A percentile compares a stretch with the other conserved stretches of the same genome.
phyloP scores from a whole-genome alignment of 2,888 invertebrate genomes.

The Clanis bilineata region DNA sequence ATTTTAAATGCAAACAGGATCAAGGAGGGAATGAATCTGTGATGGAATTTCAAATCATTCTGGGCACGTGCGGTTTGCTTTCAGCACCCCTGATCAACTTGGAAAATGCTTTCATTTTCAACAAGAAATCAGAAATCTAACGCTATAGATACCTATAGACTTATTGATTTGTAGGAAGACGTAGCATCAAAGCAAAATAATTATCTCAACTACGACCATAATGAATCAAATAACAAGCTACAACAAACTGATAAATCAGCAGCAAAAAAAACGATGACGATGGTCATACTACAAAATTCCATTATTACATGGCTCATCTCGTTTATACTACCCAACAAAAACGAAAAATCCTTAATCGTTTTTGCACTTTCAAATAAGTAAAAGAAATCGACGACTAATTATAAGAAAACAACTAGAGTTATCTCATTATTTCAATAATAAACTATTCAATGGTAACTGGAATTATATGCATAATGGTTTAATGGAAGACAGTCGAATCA shows the following conservation, averaged over 20 bases:
- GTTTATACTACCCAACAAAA: too few species aligned
- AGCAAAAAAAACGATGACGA: background rate
- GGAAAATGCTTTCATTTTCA: background rate
- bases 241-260: background rate
- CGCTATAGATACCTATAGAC: background rate
- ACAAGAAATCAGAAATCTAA: background rate
- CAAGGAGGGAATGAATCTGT: conserved; percentile 38
- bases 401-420: too few species aligned
- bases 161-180: background rate
- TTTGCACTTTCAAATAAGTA: background rate
- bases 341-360: too few species aligned
- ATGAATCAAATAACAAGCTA: background rate
- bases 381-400: too few species aligned
- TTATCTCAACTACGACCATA: background rate
- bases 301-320: too few species aligned
- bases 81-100: conserved; percentile 55
- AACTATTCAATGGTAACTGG: background rate
- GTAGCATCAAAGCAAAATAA: background rate
- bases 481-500: background rate
- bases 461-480: background rate
- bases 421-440: background rate
- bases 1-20: conserved; percentile 56
- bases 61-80: conserved; percentile 64
- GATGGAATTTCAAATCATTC: conserved; percentile 46
- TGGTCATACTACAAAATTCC: too few species aligned